These are phyloP conservation scores for Sphinx pinastri DNA, from an alignment of 2,888 invertebrate species.

Conservation along the genomic window DNA sequence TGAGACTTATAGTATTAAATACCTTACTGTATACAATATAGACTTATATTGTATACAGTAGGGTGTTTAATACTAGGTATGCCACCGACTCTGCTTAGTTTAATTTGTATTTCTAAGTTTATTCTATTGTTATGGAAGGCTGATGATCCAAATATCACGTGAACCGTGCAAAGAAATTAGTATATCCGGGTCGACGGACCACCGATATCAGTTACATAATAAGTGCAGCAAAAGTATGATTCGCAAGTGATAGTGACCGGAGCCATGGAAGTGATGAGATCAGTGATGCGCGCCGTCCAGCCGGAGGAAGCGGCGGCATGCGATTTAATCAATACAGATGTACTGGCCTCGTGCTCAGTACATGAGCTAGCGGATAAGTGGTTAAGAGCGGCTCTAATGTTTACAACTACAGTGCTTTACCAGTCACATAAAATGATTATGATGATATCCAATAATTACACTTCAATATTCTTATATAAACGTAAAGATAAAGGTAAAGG, in stretches of 20 bases:
- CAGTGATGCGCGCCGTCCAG: conserved; percentile 13
- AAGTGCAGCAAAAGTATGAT: conserved; percentile 35
- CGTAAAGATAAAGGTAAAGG: too few relatives aligned
- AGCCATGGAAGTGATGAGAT: conserved; percentile 28
- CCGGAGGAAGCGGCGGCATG: conserved; percentile 14
- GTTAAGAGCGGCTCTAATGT: too few relatives aligned
- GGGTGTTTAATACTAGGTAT: too few relatives aligned
- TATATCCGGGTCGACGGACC: neutral
- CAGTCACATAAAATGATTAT: neutral
- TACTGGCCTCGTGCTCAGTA: neutral
- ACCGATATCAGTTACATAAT: neutral
- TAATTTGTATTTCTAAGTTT: too few relatives aligned
- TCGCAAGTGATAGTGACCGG: conserved; percentile 46
- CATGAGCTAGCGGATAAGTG: neutral
- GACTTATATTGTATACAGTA: too few relatives aligned
- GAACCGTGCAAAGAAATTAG: neutral
- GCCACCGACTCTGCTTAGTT: too few relatives aligned
- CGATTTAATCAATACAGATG: conserved; percentile 18
- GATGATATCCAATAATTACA: too few relatives aligned
- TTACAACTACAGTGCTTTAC: neutral
- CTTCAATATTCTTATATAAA: too few relatives aligned
- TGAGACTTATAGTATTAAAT: neutral
- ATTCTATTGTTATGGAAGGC: too few relatives aligned
- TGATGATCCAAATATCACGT: too few relatives aligned
- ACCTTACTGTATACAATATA: too few relatives aligned